A percentile compares a stretch with the other conserved stretches of the same genome.
These are phyloP conservation scores for Bruchidius siliquastri DNA, from an alignment of 2,888 invertebrate species.

Conservation along the genomic window DNA sequence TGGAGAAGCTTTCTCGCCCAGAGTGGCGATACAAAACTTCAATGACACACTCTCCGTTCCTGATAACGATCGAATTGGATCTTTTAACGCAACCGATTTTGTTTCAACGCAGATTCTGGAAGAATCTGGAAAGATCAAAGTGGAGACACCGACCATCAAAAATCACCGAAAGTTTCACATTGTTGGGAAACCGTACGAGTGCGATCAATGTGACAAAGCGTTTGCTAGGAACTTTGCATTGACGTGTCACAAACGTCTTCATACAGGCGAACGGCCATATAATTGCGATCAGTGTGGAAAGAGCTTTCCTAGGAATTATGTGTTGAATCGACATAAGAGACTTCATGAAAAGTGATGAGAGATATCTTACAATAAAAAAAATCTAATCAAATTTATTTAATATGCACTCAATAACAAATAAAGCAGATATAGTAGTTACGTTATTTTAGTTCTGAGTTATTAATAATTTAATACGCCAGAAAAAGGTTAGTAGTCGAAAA, in stretches of 20 bases:
- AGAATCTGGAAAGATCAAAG: not conserved
- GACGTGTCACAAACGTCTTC: not conserved
- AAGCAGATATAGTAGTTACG: too few relatives aligned
- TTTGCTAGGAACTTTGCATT: not conserved
- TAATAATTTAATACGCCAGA: too few relatives aligned
- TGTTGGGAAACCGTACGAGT: not conserved
- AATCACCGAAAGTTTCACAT: not conserved
- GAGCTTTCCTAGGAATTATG: not conserved
- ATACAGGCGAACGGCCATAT: not conserved
- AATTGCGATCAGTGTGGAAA: not conserved
- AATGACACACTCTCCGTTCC: not conserved
- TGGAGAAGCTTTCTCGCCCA: too few relatives aligned
- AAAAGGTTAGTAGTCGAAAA: too few relatives aligned
- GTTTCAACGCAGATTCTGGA: not conserved
- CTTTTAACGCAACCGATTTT: not conserved
- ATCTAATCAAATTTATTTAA: too few relatives aligned
- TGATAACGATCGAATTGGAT: not conserved
- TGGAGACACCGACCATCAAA: not conserved
- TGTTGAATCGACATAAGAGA: not conserved
- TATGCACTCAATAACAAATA: too few relatives aligned
- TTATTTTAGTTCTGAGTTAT: too few relatives aligned
- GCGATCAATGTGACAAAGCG: not conserved
- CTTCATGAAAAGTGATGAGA: not conserved
- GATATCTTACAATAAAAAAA: too few relatives aligned
- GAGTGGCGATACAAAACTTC: too few relatives aligned